phyloP scores from a whole-genome alignment of 2,797 vertebrate genomes.

The Syndactyla subalaris region DNA sequence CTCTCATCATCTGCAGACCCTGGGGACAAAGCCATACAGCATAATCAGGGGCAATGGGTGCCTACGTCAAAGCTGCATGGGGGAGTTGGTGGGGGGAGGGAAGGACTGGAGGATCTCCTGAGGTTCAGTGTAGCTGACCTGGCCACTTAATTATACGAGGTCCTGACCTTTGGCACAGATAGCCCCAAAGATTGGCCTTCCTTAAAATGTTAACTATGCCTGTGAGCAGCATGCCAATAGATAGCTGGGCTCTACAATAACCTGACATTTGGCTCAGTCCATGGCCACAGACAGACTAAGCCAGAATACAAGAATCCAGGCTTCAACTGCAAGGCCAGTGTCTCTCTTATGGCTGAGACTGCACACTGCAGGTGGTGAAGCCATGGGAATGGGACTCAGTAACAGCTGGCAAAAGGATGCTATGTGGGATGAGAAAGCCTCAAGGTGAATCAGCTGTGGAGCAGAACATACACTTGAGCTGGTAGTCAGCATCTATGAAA shows the following conservation, averaged over 20 bases:
- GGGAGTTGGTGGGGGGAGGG: background rate
- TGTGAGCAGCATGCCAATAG: background rate
- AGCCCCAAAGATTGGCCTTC: background rate
- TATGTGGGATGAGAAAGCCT: background rate
- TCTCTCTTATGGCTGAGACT: background rate
- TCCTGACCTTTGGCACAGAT: background rate
- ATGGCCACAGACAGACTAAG: background rate
- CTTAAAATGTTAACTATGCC: background rate
- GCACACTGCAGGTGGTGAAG: background rate
- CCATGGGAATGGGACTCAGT: background rate
- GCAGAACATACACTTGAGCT: background rate
- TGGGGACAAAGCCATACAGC: slow-evolving; percentile 52
- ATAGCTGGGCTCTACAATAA: background rate
- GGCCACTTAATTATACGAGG: background rate
- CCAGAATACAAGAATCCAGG: background rate
- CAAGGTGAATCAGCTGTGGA: background rate
- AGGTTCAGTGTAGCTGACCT: background rate
- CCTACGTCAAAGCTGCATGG: background rate
- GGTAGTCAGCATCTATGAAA: background rate
- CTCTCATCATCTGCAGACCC: slow-evolving; percentile 90
- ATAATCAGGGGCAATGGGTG: background rate
- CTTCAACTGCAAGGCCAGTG: background rate
- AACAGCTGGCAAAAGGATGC: background rate
- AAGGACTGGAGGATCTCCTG: background rate
- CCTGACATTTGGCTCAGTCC: background rate